These are phyloP conservation scores for Dorcus hopei DNA, from an alignment of 2,888 invertebrate species.

Conservation along the genomic window DNA sequence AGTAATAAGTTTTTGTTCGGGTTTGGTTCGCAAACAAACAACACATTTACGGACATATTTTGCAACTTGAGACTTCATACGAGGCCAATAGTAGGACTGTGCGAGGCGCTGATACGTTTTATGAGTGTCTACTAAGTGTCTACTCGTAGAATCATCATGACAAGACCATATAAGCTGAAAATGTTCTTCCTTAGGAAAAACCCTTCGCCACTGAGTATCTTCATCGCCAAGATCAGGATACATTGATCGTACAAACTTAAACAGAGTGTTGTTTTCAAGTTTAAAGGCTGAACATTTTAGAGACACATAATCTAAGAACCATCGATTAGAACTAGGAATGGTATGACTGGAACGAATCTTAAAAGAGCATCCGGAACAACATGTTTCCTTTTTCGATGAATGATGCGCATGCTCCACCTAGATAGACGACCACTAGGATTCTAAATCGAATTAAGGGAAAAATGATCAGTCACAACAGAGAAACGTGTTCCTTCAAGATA, in stretches of 20 bases:
- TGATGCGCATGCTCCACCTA: too few relatives aligned
- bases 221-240: conserved; percentile 5
- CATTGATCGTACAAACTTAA: background rate
- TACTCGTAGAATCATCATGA: conserved; percentile 29
- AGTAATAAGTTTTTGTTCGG: conserved; percentile 19
- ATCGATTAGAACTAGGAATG: too few relatives aligned
- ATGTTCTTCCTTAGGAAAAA: conserved; percentile 19
- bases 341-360: too few relatives aligned
- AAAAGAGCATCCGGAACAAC: too few relatives aligned
- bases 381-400: too few relatives aligned
- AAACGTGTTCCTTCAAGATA: too few relatives aligned
- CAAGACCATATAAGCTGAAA: conserved; percentile 12
- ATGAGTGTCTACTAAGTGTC: conserved; percentile 29
- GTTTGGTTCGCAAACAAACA: conserved; percentile 27
- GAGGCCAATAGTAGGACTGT: conserved; percentile 30
- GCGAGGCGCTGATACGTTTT: conserved; percentile 23
- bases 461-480: too few relatives aligned
- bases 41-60: conserved; percentile 27
- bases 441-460: too few relatives aligned
- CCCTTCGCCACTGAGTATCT: conserved; percentile 22
- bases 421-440: too few relatives aligned
- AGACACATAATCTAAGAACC: too few relatives aligned
- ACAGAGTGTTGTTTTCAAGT: too few relatives aligned
- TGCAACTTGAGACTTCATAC: conserved; percentile 18
- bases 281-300: background rate